These are phyloP conservation scores for Holothuria glaberrima DNA, from an alignment of 35 echinoderm and acorn worm species.

Conservation along the genomic window DNA sequence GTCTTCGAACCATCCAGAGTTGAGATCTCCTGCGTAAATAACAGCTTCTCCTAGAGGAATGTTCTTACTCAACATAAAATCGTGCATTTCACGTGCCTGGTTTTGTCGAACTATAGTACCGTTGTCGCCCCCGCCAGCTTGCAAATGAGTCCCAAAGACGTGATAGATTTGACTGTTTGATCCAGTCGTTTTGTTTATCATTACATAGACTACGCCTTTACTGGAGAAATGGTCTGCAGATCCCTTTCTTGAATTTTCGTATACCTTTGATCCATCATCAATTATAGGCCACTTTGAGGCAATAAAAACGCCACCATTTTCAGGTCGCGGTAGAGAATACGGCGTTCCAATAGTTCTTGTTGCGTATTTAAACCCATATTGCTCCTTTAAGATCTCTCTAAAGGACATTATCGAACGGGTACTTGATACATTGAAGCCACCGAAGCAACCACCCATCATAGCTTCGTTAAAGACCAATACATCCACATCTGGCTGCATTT, in stretches of 20 bases:
- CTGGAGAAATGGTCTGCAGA: constrained; percentile 62
- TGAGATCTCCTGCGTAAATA: constrained; percentile 70
- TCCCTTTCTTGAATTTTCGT: constrained; percentile 34
- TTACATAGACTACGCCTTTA: constrained; percentile 74
- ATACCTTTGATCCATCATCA: constrained; percentile 64
- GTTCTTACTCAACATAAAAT: constrained; percentile 59
- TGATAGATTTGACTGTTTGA: constrained; percentile 21
- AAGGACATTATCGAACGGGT: constrained; percentile 52
- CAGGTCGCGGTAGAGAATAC: constrained; percentile 31
- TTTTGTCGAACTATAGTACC: constrained; percentile 26
- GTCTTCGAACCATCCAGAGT: constrained; percentile 47
- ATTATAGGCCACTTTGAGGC: constrained; percentile 79
- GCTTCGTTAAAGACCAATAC: constrained; percentile 88
- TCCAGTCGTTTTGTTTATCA: constrained; percentile 57
- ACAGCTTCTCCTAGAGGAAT: constrained; percentile 62
- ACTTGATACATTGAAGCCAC: constrained; percentile 55
- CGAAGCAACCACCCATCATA: constrained; percentile 93
- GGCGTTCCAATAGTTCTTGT: constrained; percentile 82
- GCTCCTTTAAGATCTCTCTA: constrained; percentile 72
- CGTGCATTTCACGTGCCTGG: constrained; percentile 59
- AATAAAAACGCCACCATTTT: constrained; percentile 71
- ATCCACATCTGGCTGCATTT: constrained; percentile 86
- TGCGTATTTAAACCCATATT: constrained; percentile 85
- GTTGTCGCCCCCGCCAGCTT: constrained; percentile 27
- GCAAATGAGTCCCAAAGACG: constrained; percentile 78